These are phyloP conservation scores for Halisarca cf. caerulea DNA, from an alignment of 37 sponge, comb jelly and placozoan species.

Conservation along the genomic window DNA sequence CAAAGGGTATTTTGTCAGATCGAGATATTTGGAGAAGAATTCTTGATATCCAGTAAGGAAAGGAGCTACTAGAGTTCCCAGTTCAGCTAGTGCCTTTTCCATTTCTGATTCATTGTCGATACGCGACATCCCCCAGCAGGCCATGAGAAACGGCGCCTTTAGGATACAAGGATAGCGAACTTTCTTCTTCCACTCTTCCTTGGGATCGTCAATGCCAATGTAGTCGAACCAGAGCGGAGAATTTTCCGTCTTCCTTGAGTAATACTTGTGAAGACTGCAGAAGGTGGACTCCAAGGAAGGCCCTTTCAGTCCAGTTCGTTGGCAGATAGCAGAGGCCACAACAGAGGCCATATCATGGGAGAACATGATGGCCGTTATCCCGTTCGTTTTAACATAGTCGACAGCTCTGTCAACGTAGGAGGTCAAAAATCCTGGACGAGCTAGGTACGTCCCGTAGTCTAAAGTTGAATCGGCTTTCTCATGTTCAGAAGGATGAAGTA, in stretches of 20 bases:
- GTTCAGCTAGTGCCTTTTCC: slow-evolving; percentile 2
- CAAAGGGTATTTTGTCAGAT: slow-evolving; percentile 16
- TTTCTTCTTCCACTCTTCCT: not conserved
- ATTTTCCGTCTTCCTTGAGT: slow-evolving; percentile 19
- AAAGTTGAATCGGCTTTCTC: too few relatives aligned
- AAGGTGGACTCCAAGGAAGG: slow-evolving; percentile 20
- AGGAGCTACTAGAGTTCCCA: not conserved
- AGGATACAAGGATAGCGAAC: slow-evolving; percentile 26
- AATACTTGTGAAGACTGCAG: slow-evolving; percentile 29
- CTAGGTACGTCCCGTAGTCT: too few relatives aligned
- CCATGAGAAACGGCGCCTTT: slow-evolving; percentile 17
- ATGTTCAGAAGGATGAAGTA: too few relatives aligned
- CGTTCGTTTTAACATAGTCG: slow-evolving; percentile 17
- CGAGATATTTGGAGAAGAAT: not conserved
- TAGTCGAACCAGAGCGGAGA: slow-evolving; percentile 26
- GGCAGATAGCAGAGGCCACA: not conserved
- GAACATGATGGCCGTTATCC: slow-evolving; percentile 10
- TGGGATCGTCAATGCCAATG: not conserved
- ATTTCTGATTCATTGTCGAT: slow-evolving; percentile 12
- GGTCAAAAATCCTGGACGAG: too few relatives aligned
- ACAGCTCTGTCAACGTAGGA: slow-evolving; percentile 23
- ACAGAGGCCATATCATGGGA: not conserved
- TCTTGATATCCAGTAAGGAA: not conserved
- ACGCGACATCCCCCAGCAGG: not conserved
- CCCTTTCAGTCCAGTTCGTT: slow-evolving; percentile 9